Percentiles rank a stretch among this genome's conserved stretches.
These are phyloP conservation scores for Sussaba pulchella DNA, from an alignment of 2,888 invertebrate species.

Conservation along the genomic window DNA sequence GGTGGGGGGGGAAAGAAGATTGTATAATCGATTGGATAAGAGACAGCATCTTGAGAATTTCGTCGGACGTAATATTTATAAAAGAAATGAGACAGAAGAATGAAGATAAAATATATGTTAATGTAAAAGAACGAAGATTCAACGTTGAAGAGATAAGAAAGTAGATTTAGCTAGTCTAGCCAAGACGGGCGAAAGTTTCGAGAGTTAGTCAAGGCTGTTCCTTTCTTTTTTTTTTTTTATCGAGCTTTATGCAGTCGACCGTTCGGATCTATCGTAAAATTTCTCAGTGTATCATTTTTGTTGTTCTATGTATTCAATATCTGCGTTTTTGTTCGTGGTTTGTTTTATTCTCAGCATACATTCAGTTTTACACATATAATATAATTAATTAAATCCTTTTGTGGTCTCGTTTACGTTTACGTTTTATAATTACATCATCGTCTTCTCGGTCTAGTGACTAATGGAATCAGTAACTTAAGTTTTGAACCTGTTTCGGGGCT, in stretches of 20 bases:
- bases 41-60: slow-evolving; percentile 41
- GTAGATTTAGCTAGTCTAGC: slow-evolving; percentile 29
- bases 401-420: slow-evolving; percentile 59
- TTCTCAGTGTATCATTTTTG: slow-evolving; percentile 45
- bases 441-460: slow-evolving; percentile 45
- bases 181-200: slow-evolving; percentile 35
- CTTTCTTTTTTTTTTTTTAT: slow-evolving; percentile 24
- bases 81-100: slow-evolving; percentile 12
- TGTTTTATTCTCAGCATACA: slow-evolving; percentile 71
- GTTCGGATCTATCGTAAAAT: slow-evolving; percentile 40
- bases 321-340: slow-evolving; percentile 42
- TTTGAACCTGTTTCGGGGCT: slow-evolving; percentile 48
- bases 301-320: slow-evolving; percentile 48
- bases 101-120: slow-evolving; percentile 19
- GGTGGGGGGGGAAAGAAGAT: slow-evolving; percentile 26
- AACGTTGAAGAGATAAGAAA: background rate
- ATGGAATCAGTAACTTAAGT: slow-evolving; percentile 21
- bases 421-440: slow-evolving; percentile 63
- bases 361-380: slow-evolving; percentile 70
- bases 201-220: background rate
- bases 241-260: slow-evolving; percentile 14
- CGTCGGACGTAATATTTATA: background rate
- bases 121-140: slow-evolving; percentile 8
- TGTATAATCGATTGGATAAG: slow-evolving; percentile 6
- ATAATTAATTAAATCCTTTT: slow-evolving; percentile 62